phyloP scores from a whole-genome alignment of 2,888 invertebrate genomes.

The Chrysolina haemoptera region DNA sequence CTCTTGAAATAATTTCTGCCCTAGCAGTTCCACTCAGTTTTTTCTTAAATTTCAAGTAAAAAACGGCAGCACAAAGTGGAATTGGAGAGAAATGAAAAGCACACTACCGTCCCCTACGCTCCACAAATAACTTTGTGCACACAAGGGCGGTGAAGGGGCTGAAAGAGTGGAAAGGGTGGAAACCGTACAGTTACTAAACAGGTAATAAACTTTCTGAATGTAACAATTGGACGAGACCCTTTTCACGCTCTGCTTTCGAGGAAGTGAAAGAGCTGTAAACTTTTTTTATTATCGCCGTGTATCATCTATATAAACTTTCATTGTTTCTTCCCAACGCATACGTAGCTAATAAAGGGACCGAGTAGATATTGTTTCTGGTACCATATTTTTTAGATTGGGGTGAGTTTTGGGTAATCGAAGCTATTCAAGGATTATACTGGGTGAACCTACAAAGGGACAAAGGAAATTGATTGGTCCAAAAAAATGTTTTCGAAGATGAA shows the following conservation, averaged over 20 bases:
- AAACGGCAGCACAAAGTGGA: not conserved
- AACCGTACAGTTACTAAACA: not conserved
- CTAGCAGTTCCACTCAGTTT: too few relatives aligned
- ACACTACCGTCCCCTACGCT: not conserved
- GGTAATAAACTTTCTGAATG: slow-evolving; percentile 31
- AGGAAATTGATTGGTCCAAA: too few relatives aligned
- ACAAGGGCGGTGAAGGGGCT: not conserved
- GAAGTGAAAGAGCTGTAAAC: slow-evolving; percentile 36
- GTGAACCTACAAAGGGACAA: too few relatives aligned
- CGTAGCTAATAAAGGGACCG: not conserved
- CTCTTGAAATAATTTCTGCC: too few relatives aligned
- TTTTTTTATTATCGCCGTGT: slow-evolving; percentile 43
- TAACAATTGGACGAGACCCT: slow-evolving; percentile 29
- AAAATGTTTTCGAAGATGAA: too few relatives aligned
- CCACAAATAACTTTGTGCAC: slow-evolving; percentile 1
- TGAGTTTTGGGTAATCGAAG: not conserved
- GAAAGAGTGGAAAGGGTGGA: not conserved
- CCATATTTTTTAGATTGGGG: not conserved
- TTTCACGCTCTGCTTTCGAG: slow-evolving; percentile 37
- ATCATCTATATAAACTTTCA: slow-evolving; percentile 39
- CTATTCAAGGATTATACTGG: too few relatives aligned
- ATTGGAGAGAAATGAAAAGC: not conserved
- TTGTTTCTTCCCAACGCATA: slow-evolving; percentile 1
- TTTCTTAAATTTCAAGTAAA: too few relatives aligned
- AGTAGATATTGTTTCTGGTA: not conserved